phyloP scores from a whole-genome alignment of 2,797 vertebrate genomes.

The Gila robusta region DNA sequence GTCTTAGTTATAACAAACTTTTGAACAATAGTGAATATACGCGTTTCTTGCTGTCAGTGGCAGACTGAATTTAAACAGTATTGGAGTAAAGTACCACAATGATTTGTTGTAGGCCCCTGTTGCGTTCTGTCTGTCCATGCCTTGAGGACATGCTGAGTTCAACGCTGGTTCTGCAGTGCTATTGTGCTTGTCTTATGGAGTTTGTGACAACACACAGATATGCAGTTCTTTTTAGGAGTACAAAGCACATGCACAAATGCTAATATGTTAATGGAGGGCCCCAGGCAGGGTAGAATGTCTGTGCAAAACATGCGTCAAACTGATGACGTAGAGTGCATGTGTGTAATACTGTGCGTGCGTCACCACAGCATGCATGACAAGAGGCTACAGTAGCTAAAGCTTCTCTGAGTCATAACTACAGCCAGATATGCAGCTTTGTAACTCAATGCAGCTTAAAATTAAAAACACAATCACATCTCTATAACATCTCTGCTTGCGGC shows the following conservation, averaged over 20 bases:
- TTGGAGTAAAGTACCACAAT: background rate
- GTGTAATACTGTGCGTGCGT: conserved; percentile 6
- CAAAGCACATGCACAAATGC: conserved; percentile 1
- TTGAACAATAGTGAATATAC: background rate
- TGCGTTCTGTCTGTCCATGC: background rate
- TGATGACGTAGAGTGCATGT: background rate
- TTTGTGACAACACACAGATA: conserved; percentile 8
- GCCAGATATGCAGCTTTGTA: background rate
- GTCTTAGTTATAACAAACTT: background rate
- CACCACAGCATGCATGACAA: background rate
- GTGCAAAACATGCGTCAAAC: conserved; percentile 10
- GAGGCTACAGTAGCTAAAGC: conserved; percentile 6
- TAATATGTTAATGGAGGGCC: background rate
- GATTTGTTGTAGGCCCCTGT: background rate
- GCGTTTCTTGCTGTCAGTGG: background rate
- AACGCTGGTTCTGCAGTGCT: background rate
- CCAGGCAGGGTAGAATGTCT: background rate
- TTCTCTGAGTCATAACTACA: conserved; percentile 23
- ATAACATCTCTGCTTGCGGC: background rate
- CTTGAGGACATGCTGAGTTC: background rate
- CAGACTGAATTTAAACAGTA: conserved; percentile 1
- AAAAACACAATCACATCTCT: conserved; percentile 21
- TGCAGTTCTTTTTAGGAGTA: conserved; percentile 2
- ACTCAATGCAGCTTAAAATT: conserved; percentile 16
- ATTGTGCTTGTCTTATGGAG: conserved; percentile 9